These are phyloP conservation scores for Serilophus lunatus DNA, from an alignment of 2,113 vertebrate species.

Conservation along the genomic window DNA sequence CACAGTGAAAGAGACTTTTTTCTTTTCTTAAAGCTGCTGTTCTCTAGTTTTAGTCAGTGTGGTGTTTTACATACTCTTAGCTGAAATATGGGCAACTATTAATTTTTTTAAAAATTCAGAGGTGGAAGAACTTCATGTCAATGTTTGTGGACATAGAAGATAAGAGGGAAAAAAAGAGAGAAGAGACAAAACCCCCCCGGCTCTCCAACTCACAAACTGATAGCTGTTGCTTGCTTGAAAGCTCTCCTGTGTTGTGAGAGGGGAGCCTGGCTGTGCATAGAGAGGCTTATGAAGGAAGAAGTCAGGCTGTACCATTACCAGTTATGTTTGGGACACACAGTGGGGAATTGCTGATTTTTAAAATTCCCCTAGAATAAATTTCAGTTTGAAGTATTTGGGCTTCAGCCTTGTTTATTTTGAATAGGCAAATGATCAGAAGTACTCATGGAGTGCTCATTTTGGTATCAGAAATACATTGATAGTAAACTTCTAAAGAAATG, in stretches of 20 bases:
- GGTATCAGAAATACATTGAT: neutral
- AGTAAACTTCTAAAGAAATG: neutral
- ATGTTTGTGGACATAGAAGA: neutral
- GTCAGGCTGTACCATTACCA: neutral
- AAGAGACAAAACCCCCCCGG: rapidly evolving
- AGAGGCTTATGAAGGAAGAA: neutral
- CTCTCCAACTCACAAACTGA: neutral
- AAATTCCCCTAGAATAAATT: neutral
- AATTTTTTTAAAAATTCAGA: neutral
- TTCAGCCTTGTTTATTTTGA: neutral
- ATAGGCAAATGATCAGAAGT: neutral
- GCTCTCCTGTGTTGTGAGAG: neutral
- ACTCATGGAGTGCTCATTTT: neutral
- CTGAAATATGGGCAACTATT: neutral
- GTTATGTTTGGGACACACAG: neutral
- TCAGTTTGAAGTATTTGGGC: neutral
- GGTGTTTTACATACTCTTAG: neutral
- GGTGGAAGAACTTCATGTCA: neutral
- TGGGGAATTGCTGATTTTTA: neutral
- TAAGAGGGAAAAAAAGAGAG: neutral
- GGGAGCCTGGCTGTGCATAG: rapidly evolving
- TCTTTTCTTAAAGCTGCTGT: neutral
- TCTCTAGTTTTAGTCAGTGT: neutral
- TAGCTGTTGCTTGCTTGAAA: neutral
- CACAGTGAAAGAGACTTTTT: neutral